Evolutionary conservation across 2,113 vertebrate genomes (phyloP), one percentile per base, ranked within the genome.

Genomic region (Lonchura striata): DNA sequence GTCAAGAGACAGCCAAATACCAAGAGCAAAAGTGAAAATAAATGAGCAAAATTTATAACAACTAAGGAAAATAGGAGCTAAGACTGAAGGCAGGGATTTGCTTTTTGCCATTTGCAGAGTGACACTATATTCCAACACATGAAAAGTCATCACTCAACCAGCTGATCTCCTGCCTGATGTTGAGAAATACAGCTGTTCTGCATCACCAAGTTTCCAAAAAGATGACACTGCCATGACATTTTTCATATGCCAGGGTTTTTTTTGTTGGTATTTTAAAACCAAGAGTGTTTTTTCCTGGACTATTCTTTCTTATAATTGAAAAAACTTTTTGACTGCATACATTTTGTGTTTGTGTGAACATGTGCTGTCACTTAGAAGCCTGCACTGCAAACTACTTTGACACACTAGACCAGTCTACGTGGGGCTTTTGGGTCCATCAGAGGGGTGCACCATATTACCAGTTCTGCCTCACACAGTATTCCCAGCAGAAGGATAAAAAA

Each of bases 121-220:
- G 82, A 82, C 14, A 59, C 31, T 42, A 10, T 56, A 56, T 53
- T 68, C 65, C 46, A 90, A 11, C 37, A 53, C 2, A 3, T 3
- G 33, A 88, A 54, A 90, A 94, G 18, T 28, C 75, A 72, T 52
- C 61, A 30, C 15, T 11, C 70, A 49, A 88, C 50, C 42, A 53
- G 46, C 6, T 23, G 31, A 57, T 46, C 19, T 85, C 27, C 56
- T 39, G 23, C 44, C 80, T 80, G 46, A 30, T 77, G 50, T 19
- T 80, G 64, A 47, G 56, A 91, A 91, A 81, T 37, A 92, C 83
- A 91, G 89, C 50, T 91, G 69, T 52, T 92, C 84, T 84, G 47
- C 42, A 83, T 81, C 89, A 91, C 28, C 47, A 80, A 0, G 23
- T 59, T 92, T n/a, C 81, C 77, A 52, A 69, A 89, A 63, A 68